Evolutionary conservation across 2,797 vertebrate genomes (phyloP).

Genomic region (Gymnothorax javanicus): DNA sequence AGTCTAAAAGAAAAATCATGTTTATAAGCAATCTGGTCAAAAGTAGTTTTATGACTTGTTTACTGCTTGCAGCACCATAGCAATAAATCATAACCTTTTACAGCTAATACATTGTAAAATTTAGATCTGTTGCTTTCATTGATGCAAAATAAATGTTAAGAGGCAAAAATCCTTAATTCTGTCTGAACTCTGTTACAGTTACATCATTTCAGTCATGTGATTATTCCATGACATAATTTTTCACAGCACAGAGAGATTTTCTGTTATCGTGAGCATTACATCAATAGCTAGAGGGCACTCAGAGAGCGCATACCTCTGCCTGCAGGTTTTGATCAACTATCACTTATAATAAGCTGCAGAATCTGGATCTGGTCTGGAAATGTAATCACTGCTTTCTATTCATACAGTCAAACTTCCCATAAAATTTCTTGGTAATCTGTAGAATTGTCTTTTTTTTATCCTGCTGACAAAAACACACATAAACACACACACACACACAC

Average conservation of each 20-base stretch:
- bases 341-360: no score
- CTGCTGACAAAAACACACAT: no score
- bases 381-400: no score
- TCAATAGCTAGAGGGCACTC: slow-evolving; percentile 18
- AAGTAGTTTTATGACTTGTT: neutral
- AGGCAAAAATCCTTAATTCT: neutral
- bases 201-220: neutral
- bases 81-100: neutral
- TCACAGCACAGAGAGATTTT: neutral
- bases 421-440: no score
- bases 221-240: neutral
- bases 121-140: no score
- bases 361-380: no score
- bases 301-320: no score
- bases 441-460: no score
- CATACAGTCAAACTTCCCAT: no score
- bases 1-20: neutral
- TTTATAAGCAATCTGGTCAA: neutral
- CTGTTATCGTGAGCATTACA: slow-evolving; percentile 19
- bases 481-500: no score
- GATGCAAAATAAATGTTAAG: neutral
- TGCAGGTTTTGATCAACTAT: no score
- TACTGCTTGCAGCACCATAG: neutral
- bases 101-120: neutral
- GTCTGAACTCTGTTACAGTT: neutral